A percentile compares a stretch with the other conserved stretches of the same genome.
Evolutionary conservation across 2,797 vertebrate species (phyloP).

Genomic region (Silurus aristotelis): DNA sequence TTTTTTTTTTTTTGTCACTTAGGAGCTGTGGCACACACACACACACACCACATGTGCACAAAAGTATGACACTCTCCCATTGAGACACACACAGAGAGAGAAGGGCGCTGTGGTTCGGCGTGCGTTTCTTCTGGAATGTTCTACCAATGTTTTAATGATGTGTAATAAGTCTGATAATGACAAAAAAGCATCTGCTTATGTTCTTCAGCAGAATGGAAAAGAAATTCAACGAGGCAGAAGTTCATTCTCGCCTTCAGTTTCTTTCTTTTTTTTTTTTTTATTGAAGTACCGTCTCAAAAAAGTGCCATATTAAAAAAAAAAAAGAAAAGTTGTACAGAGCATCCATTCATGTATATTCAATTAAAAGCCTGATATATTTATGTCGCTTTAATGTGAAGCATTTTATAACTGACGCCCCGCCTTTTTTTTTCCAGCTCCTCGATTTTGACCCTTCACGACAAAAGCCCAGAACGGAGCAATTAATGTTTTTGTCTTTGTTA

Average conservation of each 20-base stretch:
- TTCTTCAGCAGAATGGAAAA: slow-evolving; percentile 21
- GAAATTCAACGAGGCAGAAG: slow-evolving; percentile 38
- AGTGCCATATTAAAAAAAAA: slow-evolving; percentile 43
- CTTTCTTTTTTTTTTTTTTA: slow-evolving; percentile 40
- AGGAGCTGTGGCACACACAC: slow-evolving; percentile 62
- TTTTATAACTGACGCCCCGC: slow-evolving; percentile 37
- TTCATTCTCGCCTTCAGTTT: slow-evolving; percentile 32
- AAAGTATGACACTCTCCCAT: slow-evolving; percentile 43
- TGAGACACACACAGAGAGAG: slow-evolving; percentile 30
- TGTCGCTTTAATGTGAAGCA: slow-evolving; percentile 71
- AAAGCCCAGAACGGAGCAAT: slow-evolving; percentile 54
- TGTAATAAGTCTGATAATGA: slow-evolving; percentile 81
- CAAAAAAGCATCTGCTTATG: slow-evolving; percentile 67
- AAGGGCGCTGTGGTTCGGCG: slow-evolving; percentile 25
- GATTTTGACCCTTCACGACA: slow-evolving; percentile 62
- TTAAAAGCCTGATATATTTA: slow-evolving; percentile 72
- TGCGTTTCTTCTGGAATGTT: slow-evolving; percentile 8
- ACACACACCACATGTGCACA: slow-evolving; percentile 54
- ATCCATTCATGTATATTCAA: slow-evolving; percentile 71
- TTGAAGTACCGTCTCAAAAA: slow-evolving; percentile 51
- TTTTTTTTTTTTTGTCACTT: slow-evolving; percentile 77
- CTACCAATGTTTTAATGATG: slow-evolving; percentile 73
- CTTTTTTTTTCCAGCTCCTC: slow-evolving; percentile 67
- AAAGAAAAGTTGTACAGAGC: slow-evolving; percentile 65
- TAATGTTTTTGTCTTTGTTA: slow-evolving; percentile 73